Evolutionary conservation across 2,113 vertebrate genomes (phyloP).

Genomic region (Micronycteris hirsuta): DNA sequence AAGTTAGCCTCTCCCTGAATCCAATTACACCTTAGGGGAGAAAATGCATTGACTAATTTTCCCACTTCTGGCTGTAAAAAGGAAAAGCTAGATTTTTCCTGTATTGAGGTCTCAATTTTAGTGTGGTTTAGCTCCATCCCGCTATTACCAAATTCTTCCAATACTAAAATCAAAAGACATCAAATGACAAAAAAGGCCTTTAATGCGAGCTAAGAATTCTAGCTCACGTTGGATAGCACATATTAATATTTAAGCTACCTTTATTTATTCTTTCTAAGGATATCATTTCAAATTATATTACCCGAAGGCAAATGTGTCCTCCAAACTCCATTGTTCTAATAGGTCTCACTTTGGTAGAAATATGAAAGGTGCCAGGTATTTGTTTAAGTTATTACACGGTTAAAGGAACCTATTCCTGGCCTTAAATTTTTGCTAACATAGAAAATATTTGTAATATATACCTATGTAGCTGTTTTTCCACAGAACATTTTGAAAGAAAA

Average conservation of each 20-base stretch:
- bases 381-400: not conserved
- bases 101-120: not conserved
- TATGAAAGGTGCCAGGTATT: not conserved
- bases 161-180: not conserved
- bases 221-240: not conserved
- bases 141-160: not conserved
- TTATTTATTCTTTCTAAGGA: not conserved
- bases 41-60: slow-evolving; percentile 53
- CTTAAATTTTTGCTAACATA: not conserved
- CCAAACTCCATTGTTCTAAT: not conserved
- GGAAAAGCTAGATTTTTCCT: not conserved
- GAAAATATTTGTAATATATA: not conserved
- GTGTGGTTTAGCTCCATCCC: not conserved
- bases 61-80: not conserved
- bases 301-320: not conserved
- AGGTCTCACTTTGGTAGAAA: not conserved
- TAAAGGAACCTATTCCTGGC: not conserved
- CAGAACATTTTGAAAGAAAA: not conserved
- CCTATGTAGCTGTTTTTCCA: not conserved
- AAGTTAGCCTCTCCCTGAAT: slow-evolving; percentile 40
- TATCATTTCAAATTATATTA: not conserved
- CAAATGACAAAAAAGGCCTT: not conserved
- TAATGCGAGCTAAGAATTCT: not conserved
- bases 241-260: not conserved
- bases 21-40: slow-evolving; percentile 44